phyloP scores from a whole-genome alignment of 2,797 vertebrate species.

The Simalia tracyae region DNA sequence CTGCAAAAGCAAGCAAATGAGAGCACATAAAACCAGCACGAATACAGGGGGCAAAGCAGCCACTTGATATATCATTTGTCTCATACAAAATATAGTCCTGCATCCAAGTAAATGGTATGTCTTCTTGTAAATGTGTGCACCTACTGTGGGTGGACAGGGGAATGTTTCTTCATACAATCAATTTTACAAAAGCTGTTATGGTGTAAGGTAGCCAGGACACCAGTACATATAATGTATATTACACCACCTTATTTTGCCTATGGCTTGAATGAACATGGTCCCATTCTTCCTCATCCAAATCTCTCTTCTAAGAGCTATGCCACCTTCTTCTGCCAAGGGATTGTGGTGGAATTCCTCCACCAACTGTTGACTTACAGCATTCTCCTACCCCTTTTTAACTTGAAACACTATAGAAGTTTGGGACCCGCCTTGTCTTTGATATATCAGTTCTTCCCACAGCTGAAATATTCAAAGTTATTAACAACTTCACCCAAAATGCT shows the following conservation, averaged over 20 bases:
- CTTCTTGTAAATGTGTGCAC: background rate
- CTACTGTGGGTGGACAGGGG: background rate
- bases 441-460: background rate
- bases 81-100: background rate
- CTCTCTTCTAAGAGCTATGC: background rate
- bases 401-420: background rate
- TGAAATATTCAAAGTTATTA: background rate
- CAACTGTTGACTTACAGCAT: background rate
- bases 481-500: background rate
- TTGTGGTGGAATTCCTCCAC: background rate
- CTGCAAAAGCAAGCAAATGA: background rate
- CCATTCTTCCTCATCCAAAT: background rate
- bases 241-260: background rate
- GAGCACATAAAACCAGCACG: background rate
- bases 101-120: background rate
- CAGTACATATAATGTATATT: background rate
- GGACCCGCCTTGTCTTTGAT: background rate
- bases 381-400: background rate
- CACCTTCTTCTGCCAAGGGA: background rate
- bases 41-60: background rate
- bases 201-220: background rate
- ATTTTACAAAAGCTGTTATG: background rate
- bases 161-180: background rate
- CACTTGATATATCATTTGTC: background rate
- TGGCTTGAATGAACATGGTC: background rate